A percentile compares a stretch with the other conserved stretches of the same genome.
These are phyloP conservation scores for Zapus hudsonius DNA, from an alignment of 2,113 vertebrate genomes.

Conservation along the genomic window DNA sequence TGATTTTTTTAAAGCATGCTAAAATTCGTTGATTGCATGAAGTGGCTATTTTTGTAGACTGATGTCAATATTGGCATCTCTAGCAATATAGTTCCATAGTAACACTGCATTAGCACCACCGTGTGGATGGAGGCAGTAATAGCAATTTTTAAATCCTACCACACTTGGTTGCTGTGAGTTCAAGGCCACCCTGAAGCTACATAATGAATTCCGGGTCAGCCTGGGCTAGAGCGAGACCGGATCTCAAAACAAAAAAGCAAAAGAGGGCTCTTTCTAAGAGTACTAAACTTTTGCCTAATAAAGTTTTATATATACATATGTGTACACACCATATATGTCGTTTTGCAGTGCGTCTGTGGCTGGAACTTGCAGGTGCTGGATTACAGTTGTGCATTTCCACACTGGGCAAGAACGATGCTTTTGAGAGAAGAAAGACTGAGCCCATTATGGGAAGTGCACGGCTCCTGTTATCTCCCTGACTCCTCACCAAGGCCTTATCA, in stretches of 20 bases:
- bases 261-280: not conserved
- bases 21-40: not conserved
- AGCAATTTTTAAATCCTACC: not conserved
- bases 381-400: not conserved
- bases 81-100: rapidly evolving
- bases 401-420: not conserved
- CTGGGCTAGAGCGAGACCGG: too few relatives aligned
- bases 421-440: not conserved
- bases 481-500: not conserved
- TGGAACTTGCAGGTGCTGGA: not conserved
- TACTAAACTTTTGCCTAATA: slow-evolving; percentile 18
- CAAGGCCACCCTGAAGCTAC: too few relatives aligned
- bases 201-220: too few relatives aligned
- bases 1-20: not conserved
- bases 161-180: too few relatives aligned
- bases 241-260: too few relatives aligned
- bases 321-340: not conserved
- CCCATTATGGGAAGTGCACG: not conserved
- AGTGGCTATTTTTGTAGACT: not conserved
- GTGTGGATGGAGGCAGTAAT: slow-evolving; percentile 34
- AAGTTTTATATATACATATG: not conserved
- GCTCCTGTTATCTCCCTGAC: not conserved
- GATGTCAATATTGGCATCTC: not conserved
- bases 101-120: slow-evolving; percentile 44
- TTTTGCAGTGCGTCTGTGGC: not conserved